Conservation (phyloP, 1,140 invertebrate genomes). For the Scylla paramamosain region DNA sequence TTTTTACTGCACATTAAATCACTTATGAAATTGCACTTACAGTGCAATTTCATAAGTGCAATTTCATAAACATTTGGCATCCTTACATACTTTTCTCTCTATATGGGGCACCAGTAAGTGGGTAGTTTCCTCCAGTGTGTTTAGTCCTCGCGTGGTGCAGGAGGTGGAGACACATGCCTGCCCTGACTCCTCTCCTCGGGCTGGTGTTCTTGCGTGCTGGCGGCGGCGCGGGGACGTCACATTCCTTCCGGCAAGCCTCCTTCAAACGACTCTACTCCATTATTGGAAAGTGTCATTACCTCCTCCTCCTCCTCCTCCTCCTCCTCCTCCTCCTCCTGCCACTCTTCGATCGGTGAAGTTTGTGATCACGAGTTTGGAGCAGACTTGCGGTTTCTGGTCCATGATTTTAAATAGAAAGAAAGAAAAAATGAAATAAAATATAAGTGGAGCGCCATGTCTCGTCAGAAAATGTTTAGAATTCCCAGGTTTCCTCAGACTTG, state of each 20-base stretch:
- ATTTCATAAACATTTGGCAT: too few relatives aligned
- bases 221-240: not conserved
- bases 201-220: not conserved
- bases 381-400: not conserved
- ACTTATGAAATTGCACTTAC: too few relatives aligned
- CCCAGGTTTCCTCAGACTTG: too few relatives aligned
- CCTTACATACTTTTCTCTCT: too few relatives aligned
- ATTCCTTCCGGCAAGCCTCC: not conserved
- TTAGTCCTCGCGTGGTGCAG: not conserved
- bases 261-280: not conserved
- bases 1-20: too few relatives aligned
- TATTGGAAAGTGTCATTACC: conserved; percentile 1
- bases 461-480: not conserved
- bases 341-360: not conserved
- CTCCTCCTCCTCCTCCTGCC: not conserved
- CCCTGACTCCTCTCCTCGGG: not conserved
- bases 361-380: not conserved
- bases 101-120: too few relatives aligned
- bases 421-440: not conserved
- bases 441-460: not conserved
- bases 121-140: not conserved
- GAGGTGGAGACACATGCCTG: not conserved
- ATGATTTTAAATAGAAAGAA: not conserved
- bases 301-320: not conserved
- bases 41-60: too few relatives aligned